Evolutionary conservation across 2,797 vertebrate genomes (phyloP).

Genomic region (Sylvilagus floridanus): DNA sequence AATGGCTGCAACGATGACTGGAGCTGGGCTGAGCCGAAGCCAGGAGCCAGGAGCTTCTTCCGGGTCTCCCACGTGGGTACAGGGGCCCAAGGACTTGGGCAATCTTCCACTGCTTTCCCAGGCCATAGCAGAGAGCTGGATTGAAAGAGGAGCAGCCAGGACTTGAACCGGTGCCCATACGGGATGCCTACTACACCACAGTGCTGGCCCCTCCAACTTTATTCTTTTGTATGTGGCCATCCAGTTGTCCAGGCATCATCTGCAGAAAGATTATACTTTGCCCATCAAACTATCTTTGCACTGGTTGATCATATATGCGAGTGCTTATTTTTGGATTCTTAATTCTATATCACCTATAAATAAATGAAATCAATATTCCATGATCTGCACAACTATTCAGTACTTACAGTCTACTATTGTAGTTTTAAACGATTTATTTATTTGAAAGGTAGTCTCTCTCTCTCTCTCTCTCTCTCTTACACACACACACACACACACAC

Average conservation of each 20-base stretch:
- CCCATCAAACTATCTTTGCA: neutral
- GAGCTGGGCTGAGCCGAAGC: too few relatives aligned
- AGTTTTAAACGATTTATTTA: neutral
- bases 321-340: neutral
- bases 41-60: too few relatives aligned
- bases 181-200: too few relatives aligned
- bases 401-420: neutral
- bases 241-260: neutral
- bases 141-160: too few relatives aligned
- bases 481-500: neutral
- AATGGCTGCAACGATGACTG: too few relatives aligned
- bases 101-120: too few relatives aligned
- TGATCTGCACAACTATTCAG: neutral
- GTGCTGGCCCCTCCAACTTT: neutral
- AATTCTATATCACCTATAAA: slow-evolving; percentile 6
- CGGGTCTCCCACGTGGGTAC: too few relatives aligned
- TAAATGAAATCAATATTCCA: neutral
- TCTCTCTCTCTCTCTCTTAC: too few relatives aligned
- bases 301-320: neutral
- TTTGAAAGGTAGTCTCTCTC: neutral
- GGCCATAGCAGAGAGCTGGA: too few relatives aligned
- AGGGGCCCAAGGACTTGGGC: too few relatives aligned
- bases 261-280: neutral
- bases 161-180: too few relatives aligned
- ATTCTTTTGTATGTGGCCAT: neutral